Conservation (phyloP, 2,797 vertebrate genomes). For the Threskiornis aethiopicus region DNA sequence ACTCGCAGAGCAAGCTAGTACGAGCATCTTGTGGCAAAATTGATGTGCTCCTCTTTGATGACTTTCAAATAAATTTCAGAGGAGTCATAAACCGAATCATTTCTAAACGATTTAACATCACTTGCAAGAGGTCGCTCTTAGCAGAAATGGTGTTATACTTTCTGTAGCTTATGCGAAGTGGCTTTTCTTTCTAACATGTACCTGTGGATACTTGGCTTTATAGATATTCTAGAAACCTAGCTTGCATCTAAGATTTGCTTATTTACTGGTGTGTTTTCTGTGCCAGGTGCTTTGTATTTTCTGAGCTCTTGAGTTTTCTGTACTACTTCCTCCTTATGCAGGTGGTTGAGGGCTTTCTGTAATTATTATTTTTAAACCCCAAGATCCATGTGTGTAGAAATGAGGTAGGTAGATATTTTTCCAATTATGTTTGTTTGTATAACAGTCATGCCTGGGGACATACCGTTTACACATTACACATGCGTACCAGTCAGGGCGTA, state of each 20-base stretch:
- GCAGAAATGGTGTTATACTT: background rate
- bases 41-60: background rate
- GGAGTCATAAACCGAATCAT: background rate
- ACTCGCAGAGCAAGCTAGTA: background rate
- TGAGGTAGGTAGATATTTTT: background rate
- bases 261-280: background rate
- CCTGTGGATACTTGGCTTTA: background rate
- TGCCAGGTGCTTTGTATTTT: background rate
- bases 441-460: background rate
- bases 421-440: background rate
- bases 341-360: background rate
- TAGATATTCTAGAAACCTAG: background rate
- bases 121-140: background rate
- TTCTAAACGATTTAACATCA: background rate
- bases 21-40: background rate
- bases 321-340: background rate
- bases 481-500: background rate
- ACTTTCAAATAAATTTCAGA: background rate
- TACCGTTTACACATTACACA: background rate
- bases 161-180: background rate
- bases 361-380: background rate
- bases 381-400: background rate
- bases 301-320: background rate
- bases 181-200: background rate
- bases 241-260: background rate